Base-by-base conservation (phyloP, 2,797 vertebrate species). In the Podargus strigoides region DNA sequence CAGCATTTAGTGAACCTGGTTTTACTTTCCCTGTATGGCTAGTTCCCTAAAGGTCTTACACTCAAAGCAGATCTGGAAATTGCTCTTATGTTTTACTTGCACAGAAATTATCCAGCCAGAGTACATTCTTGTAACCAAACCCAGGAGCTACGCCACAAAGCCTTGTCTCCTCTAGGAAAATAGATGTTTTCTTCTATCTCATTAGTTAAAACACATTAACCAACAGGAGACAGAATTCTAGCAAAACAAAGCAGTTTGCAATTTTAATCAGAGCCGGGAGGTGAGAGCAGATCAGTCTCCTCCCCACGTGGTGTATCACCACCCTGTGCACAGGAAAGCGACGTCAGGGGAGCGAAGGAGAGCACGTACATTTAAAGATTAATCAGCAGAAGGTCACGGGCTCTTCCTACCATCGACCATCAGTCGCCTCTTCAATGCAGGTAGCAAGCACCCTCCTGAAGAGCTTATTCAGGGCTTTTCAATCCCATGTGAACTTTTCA, bases 111-210 rank as follows among this genome's bases (percentile, higher is more conserved):
- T 39, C 36, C 69, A 77, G 39, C 20, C 34, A 0, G 30, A 49
- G n/a, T 12, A 26, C 34, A 50, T 23, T 28, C 17, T 50, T 66
- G 50, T 12, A 24, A 39, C 44, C 58, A 84, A 82, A 52, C 28
- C 67, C 77, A 64, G 69, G 32, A 84, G 77, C 88, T 68, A 76
- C 82, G 46, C 62, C 64, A 62, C 66, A 78, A 73, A 78, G 79
- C 63, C 70, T 47, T 36, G 46, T 44, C 55, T 59, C 46, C 8
- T 7, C 36, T 12, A 90, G 78, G 68, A 59, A 63, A 89, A 64
- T 6, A 32, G 59, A 55, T 41, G 55, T 46, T 93, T 70, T 68
- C 60, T 87, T 53, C 6, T 34, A 67, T 28, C 72, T 49, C 62
- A 13, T 41, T 59, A 66, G 32, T 27, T 44, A n/a, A 50, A 84